Conservation (phyloP, 2,888 invertebrate genomes). For the Nephrocerus scutellatus region DNA sequence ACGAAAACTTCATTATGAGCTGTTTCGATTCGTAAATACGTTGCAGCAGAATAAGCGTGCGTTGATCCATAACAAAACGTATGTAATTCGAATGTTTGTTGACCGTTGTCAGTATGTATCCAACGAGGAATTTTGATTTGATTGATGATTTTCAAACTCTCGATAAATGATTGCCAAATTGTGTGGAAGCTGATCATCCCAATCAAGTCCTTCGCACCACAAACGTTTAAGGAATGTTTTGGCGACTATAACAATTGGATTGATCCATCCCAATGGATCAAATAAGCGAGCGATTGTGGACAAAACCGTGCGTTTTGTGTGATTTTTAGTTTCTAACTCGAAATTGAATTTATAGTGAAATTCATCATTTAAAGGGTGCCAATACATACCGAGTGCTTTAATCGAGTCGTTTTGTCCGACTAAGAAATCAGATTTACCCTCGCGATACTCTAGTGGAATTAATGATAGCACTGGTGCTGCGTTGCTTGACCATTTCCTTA, state of each 20-base stretch:
- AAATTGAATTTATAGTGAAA: constrained; percentile 1
- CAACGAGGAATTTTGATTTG: constrained; percentile 10
- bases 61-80: constrained; percentile 9
- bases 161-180: constrained; percentile 1
- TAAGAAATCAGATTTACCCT: neutral
- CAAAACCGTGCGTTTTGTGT: no score
- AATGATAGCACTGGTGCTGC: neutral
- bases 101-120: neutral
- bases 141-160: neutral
- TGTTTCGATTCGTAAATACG: constrained; percentile 6
- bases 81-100: constrained; percentile 2
- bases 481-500: neutral
- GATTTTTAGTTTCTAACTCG: no score
- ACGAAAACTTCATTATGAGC: no score
- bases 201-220: no score
- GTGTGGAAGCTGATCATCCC: no score
- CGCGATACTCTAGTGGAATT: neutral
- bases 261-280: no score
- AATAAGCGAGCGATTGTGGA: no score
- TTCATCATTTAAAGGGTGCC: neutral
- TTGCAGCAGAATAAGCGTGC: constrained; percentile 8
- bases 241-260: no score
- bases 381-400: neutral
- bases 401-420: neutral
- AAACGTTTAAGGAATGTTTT: constrained; percentile 9